Percentiles rank a stretch among this genome's conserved stretches.
Conservation (phyloP, 1,140 invertebrate genomes). For the Ips nitidus region DNA sequence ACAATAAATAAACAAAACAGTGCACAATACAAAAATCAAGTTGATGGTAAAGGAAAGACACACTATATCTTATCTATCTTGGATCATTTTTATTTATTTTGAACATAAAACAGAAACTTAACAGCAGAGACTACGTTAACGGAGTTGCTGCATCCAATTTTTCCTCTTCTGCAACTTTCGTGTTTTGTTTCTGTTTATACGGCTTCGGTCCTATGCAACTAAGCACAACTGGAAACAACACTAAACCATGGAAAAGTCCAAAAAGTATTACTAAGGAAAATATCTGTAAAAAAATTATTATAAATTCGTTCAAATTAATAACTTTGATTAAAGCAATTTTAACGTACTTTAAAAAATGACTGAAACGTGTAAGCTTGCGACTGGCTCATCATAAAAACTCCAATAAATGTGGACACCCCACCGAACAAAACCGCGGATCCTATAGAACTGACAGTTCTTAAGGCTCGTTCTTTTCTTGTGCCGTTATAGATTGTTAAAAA, state of each 20-base stretch:
- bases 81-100: no score
- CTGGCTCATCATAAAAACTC: constrained; percentile 70
- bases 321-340: constrained; percentile 6
- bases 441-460: constrained; percentile 72
- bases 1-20: no score
- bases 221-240: constrained; percentile 74
- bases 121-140: no score
- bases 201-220: constrained; percentile 69
- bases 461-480: constrained; percentile 61
- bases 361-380: constrained; percentile 79
- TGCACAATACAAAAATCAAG: no score
- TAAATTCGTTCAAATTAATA: constrained; percentile 11
- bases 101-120: no score
- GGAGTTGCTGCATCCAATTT: no score
- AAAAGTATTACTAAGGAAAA: constrained; percentile 75
- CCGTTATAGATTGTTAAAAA: constrained; percentile 64
- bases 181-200: constrained; percentile 42
- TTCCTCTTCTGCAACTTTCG: no score
- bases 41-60: no score
- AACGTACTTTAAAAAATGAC: constrained; percentile 72
- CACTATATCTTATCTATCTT: no score
- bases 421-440: constrained; percentile 80
- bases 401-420: constrained; percentile 76
- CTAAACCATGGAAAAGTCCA: constrained; percentile 74
- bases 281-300: constrained; percentile 57